Conservation (phyloP, 2,797 vertebrate species). For the Delichon dasypus region DNA sequence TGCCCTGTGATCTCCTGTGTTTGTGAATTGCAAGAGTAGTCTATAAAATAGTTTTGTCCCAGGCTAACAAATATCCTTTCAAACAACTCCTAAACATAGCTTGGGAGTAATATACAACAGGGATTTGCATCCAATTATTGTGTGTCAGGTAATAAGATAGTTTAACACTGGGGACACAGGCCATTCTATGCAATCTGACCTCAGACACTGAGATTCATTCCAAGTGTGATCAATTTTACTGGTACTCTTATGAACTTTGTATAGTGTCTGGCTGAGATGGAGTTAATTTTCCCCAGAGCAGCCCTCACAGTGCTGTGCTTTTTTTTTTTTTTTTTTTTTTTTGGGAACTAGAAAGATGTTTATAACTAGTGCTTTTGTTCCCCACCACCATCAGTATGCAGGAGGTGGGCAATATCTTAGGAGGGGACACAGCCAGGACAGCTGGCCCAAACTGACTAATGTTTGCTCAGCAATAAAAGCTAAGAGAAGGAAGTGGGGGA, state of each 20-base stretch:
- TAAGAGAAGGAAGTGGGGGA: not conserved
- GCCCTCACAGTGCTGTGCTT: not conserved
- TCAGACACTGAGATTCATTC: not conserved
- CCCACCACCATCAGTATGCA: rapidly evolving
- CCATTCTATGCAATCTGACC: not conserved
- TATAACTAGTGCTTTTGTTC: not conserved
- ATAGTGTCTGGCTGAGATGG: not conserved
- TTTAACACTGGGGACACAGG: not conserved
- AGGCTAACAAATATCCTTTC: not conserved
- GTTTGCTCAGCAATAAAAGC: not conserved
- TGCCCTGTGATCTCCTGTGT: not conserved
- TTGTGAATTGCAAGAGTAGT: not conserved
- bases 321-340: not conserved
- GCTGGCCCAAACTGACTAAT: not conserved
- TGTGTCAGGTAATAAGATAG: not conserved
- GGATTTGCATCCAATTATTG: not conserved
- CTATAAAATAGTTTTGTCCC: not conserved
- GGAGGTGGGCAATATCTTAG: not conserved
- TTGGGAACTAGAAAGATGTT: not conserved
- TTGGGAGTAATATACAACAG: not conserved
- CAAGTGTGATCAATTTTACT: not conserved
- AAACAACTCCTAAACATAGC: not conserved
- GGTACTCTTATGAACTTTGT: not conserved
- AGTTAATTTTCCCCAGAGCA: not conserved
- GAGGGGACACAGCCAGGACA: not conserved